Percentiles rank a stretch among this genome's conserved stretches.
Evolutionary conservation across 2,113 vertebrate species (phyloP).

Genomic region (Peromyscus maniculatus): DNA sequence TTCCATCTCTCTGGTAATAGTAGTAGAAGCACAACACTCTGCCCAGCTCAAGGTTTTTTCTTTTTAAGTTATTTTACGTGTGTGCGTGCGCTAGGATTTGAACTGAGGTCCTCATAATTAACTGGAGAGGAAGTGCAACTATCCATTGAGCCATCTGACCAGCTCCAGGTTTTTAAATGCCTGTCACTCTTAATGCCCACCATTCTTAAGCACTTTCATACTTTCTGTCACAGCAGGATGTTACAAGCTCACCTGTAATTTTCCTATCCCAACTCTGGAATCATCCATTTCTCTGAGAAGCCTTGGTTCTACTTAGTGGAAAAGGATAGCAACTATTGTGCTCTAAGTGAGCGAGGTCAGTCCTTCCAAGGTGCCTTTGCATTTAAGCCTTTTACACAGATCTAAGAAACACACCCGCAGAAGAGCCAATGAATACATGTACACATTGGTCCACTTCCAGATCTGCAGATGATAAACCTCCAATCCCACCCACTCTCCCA

Average conservation of each 20-base stretch:
- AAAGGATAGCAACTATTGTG: not conserved
- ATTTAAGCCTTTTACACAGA: not conserved
- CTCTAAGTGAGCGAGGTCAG: not conserved
- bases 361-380: not conserved
- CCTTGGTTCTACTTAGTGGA: not conserved
- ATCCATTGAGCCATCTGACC: not conserved
- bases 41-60: not conserved
- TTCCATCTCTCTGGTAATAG: not conserved
- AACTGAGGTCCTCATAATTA: not conserved
- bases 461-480: not conserved
- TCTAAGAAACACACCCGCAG: not conserved
- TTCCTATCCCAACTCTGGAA: constrained; percentile 6
- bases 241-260: not conserved
- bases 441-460: not conserved
- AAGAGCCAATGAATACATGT: not conserved
- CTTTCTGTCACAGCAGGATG: not conserved
- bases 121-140: not conserved
- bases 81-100: not conserved
- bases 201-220: not conserved
- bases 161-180: not conserved
- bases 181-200: not conserved
- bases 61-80: not conserved
- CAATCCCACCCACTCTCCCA: not conserved
- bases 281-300: constrained; percentile 9
- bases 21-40: not conserved